These are phyloP conservation scores for Pluvianellus socialis DNA, from an alignment of 2,113 vertebrate genomes.

Conservation along the genomic window DNA sequence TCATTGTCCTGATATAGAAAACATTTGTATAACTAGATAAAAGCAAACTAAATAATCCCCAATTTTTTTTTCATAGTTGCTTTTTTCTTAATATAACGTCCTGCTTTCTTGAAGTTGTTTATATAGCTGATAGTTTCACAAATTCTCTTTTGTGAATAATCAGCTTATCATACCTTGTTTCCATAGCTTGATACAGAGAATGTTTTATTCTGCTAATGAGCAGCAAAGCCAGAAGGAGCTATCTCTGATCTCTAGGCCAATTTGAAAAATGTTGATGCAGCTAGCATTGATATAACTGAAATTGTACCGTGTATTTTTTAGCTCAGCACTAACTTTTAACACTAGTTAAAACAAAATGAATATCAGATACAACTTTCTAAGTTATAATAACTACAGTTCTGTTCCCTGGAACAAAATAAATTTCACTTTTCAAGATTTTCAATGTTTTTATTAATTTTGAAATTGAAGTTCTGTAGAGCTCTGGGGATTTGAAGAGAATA, in stretches of 20 bases:
- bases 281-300: background rate
- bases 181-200: background rate
- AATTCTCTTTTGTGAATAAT: background rate
- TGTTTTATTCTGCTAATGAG: background rate
- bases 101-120: background rate
- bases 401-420: background rate
- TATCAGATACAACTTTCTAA: background rate
- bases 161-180: background rate
- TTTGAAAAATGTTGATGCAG: background rate
- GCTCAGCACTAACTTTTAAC: background rate
- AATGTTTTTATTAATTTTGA: background rate
- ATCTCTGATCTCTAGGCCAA: background rate
- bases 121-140: background rate
- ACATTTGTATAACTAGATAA: background rate
- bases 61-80: background rate
- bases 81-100: background rate
- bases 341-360: background rate
- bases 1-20: background rate
- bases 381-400: background rate
- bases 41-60: background rate
- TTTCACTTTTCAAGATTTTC: background rate
- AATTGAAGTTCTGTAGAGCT: background rate
- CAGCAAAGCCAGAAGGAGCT: background rate
- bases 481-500: background rate
- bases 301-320: background rate